A percentile compares a stretch with the other conserved stretches of the same genome.
These are phyloP conservation scores for Gastrophysa polygoni DNA, from an alignment of 2,888 invertebrate species.

Conservation along the genomic window DNA sequence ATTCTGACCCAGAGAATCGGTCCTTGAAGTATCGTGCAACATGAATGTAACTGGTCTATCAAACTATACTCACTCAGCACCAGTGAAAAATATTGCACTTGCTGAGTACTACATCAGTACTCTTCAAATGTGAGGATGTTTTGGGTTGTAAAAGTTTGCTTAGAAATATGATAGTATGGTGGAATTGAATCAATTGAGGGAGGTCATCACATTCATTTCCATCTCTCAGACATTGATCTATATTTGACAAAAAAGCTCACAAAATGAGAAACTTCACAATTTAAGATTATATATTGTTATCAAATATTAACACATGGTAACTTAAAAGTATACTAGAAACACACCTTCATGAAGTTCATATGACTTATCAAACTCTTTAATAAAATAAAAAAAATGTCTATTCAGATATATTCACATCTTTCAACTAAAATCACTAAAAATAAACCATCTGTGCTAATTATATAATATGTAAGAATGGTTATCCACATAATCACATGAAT, in stretches of 20 bases:
- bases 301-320: conserved; percentile 28
- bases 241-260: conserved; percentile 47
- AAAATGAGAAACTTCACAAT: conserved; percentile 44
- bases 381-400: conserved; percentile 23
- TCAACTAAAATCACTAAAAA: conserved; percentile 33
- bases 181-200: too few species aligned
- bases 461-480: too few species aligned
- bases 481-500: conserved; percentile 40
- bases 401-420: conserved; percentile 27
- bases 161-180: too few species aligned
- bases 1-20: too few species aligned
- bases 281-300: conserved; percentile 35
- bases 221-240: conserved; percentile 37
- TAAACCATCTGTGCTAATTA: background rate
- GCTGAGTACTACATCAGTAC: too few species aligned
- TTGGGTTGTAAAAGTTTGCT: too few species aligned
- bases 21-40: too few species aligned
- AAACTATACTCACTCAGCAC: too few species aligned
- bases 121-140: too few species aligned
- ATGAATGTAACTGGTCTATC: too few species aligned
- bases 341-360: conserved; percentile 25
- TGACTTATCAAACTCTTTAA: conserved; percentile 22
- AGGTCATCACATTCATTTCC: too few species aligned
- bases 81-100: too few species aligned
- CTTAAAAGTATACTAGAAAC: conserved; percentile 32